Evolutionary conservation across 2,888 invertebrate species (phyloP).

Genomic region (Protophormia terraenovae): DNA sequence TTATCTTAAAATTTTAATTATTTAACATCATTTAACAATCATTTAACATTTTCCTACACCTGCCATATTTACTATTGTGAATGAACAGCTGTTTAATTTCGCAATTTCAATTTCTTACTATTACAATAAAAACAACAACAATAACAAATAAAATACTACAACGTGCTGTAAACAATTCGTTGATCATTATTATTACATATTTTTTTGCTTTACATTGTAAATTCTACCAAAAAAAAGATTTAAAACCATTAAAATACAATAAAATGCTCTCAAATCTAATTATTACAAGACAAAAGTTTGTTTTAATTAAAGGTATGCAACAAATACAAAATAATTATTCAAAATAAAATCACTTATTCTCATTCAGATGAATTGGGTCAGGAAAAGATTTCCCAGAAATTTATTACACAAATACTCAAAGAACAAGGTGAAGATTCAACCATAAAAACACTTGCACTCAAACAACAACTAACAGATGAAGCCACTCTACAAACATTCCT

Average conservation of each 20-base stretch:
- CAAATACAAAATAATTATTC: background rate
- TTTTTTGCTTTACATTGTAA: background rate
- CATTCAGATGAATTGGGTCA: conserved; percentile 77
- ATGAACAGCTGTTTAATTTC: conserved; percentile 14
- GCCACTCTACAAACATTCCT: conserved; percentile 71
- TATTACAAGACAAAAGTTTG: conserved; percentile 76
- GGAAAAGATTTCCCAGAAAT: conserved; percentile 76
- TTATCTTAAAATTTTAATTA: no score
- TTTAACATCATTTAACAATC: no score
- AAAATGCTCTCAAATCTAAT: conserved; percentile 78
- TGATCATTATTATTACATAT: background rate
- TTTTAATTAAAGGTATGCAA: conserved; percentile 78
- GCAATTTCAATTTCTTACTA: background rate
- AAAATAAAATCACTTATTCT: background rate
- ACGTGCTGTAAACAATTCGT: conserved; percentile 45
- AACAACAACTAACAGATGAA: conserved; percentile 69
- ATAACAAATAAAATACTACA: conserved; percentile 8
- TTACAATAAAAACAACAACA: background rate
- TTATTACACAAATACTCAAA: conserved; percentile 74
- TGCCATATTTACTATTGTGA: background rate
- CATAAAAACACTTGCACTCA: conserved; percentile 73
- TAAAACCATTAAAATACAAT: background rate
- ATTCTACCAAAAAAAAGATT: background rate
- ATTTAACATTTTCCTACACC: no score
- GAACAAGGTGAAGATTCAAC: conserved; percentile 76